phyloP scores from a whole-genome alignment of 2,888 invertebrate genomes.

The Fragum sueziense region DNA sequence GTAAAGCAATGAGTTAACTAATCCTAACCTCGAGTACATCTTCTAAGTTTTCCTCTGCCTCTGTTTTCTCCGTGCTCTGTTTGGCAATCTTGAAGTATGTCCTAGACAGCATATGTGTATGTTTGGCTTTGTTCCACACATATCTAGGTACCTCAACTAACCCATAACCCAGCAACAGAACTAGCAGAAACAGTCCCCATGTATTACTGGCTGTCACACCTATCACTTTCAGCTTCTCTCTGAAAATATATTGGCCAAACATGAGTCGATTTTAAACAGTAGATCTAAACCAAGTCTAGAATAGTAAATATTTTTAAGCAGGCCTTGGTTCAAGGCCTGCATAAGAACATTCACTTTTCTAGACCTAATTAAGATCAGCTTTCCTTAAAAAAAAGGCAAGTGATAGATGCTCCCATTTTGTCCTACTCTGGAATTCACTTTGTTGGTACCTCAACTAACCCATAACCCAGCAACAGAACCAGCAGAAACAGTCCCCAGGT shows the following conservation, averaged over 20 bases:
- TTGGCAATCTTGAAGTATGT: conserved; percentile 97
- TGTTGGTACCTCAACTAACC: conserved; percentile 95
- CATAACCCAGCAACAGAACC: conserved; percentile 95
- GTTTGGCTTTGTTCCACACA: conserved; percentile 94
- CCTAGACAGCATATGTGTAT: conserved; percentile 91
- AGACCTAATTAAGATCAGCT: too few relatives aligned
- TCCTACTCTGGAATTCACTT: too few relatives aligned
- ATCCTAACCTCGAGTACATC: conserved; percentile 92
- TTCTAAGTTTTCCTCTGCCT: conserved; percentile 98
- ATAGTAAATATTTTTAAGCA: too few relatives aligned
- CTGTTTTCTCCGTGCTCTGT: conserved; percentile 95
- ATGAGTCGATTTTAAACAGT: too few relatives aligned
- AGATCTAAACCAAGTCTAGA: too few relatives aligned
- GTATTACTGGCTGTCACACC: conserved; percentile 99
- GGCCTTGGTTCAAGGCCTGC: too few relatives aligned
- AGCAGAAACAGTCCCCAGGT: conserved; percentile 99
- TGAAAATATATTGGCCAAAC: conserved; percentile 81
- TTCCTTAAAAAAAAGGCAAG: too few relatives aligned
- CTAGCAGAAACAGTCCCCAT: conserved; percentile 98
- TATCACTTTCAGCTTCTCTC: conserved; percentile 95
- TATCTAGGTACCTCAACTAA: conserved; percentile 95
- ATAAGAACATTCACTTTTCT: too few relatives aligned
- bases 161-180: conserved; percentile 95
- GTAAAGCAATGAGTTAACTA: too few relatives aligned
- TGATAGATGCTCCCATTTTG: too few relatives aligned